Conservation (phyloP, 2,888 invertebrate genomes). For the Anoncus sp. region DNA sequence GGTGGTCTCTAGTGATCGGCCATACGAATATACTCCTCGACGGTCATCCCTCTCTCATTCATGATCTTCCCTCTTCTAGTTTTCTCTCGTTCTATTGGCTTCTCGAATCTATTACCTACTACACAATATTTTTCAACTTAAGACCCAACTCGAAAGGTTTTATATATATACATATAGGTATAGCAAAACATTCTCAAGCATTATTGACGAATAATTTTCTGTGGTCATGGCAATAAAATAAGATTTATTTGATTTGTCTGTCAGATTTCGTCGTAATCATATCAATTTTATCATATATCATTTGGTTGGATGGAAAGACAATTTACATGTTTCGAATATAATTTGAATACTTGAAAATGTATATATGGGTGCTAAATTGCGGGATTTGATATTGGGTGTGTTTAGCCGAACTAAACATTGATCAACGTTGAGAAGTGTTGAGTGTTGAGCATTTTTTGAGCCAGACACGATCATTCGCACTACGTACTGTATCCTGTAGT, state of each 20-base stretch:
- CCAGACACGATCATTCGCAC: too few relatives aligned
- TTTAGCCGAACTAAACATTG: too few relatives aligned
- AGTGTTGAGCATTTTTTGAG: too few relatives aligned
- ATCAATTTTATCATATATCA: not conserved
- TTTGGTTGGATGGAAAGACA: too few relatives aligned
- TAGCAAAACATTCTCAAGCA: not conserved
- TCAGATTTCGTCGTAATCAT: not conserved
- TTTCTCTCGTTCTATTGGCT: too few relatives aligned
- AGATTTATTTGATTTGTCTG: not conserved
- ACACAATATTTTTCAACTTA: not conserved
- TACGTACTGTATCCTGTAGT: too few relatives aligned
- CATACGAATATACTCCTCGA: conserved; percentile 36
- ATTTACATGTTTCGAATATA: too few relatives aligned
- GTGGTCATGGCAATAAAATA: not conserved
- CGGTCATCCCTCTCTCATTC: conserved; percentile 53
- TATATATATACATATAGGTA: not conserved
- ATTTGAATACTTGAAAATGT: too few relatives aligned
- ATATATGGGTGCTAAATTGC: too few relatives aligned
- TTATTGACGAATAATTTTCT: conserved; percentile 8
- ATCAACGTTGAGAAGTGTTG: too few relatives aligned
- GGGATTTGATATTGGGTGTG: too few relatives aligned
- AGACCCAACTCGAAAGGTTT: conserved; percentile 4
- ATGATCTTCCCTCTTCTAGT: conserved; percentile 37
- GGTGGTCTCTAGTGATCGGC: conserved; percentile 59
- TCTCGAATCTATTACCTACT: conserved; percentile 23